phyloP scores from a whole-genome alignment of 2,888 invertebrate species.

The Leucozona laternaria region DNA sequence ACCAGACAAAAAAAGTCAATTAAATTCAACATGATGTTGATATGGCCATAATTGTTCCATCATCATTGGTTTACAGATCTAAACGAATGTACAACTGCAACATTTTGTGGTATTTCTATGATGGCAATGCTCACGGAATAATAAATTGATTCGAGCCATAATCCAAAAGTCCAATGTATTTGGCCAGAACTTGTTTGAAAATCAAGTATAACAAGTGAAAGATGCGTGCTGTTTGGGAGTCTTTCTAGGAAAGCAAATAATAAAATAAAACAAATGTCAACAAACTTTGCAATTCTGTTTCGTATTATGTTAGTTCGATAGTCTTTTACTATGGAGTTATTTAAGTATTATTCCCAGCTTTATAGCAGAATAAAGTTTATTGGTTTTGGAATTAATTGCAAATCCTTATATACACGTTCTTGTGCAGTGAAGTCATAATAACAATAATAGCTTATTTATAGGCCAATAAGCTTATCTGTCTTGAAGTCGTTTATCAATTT shows the following conservation, averaged over 20 bases:
- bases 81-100: slow-evolving; percentile 38
- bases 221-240: slow-evolving; percentile 5
- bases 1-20: slow-evolving; percentile 37
- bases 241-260: slow-evolving; percentile 18
- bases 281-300: slow-evolving; percentile 2
- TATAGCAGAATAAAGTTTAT: background rate
- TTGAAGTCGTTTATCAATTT: slow-evolving; percentile 2
- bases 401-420: background rate
- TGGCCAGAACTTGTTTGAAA: slow-evolving; percentile 52
- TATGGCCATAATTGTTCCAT: slow-evolving; percentile 54
- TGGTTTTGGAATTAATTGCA: background rate
- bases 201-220: slow-evolving; percentile 38
- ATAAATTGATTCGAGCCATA: slow-evolving; percentile 63
- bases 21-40: slow-evolving; percentile 46
- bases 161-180: slow-evolving; percentile 44
- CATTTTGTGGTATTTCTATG: slow-evolving; percentile 35
- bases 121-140: slow-evolving; percentile 36
- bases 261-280: slow-evolving; percentile 15
- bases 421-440: background rate
- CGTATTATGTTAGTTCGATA: background rate
- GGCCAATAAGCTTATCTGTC: background rate
- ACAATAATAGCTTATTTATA: background rate
- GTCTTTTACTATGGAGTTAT: background rate
- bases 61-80: slow-evolving; percentile 25
- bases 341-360: background rate